phyloP scores from a whole-genome alignment of 2,113 vertebrate genomes.

The Sylvilagus bachmani region DNA sequence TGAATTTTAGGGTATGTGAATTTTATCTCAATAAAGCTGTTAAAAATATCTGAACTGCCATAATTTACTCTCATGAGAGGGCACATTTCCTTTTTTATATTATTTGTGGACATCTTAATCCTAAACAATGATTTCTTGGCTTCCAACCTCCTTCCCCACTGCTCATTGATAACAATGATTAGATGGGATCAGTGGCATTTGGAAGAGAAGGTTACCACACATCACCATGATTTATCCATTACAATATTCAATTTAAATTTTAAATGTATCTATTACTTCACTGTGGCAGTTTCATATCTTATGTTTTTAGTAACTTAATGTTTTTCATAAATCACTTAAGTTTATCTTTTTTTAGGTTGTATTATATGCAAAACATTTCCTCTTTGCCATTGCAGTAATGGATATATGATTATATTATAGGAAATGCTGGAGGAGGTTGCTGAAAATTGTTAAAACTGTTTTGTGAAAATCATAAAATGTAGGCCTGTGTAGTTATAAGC shows the following conservation, averaged over 20 bases:
- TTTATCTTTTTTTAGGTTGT: background rate
- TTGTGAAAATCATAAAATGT: background rate
- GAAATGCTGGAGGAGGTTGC: background rate
- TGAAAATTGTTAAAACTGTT: background rate
- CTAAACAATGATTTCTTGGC: background rate
- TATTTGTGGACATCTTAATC: background rate
- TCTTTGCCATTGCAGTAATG: background rate
- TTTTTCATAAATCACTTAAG: background rate
- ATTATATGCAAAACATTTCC: background rate
- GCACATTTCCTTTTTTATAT: background rate
- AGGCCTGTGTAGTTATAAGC: background rate
- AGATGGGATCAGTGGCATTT: background rate
- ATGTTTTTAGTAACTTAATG: background rate
- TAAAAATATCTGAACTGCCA: background rate
- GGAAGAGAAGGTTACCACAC: background rate
- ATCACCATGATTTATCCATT: background rate
- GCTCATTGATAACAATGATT: background rate
- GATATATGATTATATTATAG: slow-evolving; percentile 11
- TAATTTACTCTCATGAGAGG: background rate
- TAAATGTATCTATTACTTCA: background rate
- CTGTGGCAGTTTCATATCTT: background rate
- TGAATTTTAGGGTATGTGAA: background rate
- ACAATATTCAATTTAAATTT: background rate
- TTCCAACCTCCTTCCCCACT: background rate
- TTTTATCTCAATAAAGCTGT: slow-evolving; percentile 1